These are phyloP conservation scores for Tachina fera DNA, from an alignment of 2,888 invertebrate genomes.

Conservation along the genomic window DNA sequence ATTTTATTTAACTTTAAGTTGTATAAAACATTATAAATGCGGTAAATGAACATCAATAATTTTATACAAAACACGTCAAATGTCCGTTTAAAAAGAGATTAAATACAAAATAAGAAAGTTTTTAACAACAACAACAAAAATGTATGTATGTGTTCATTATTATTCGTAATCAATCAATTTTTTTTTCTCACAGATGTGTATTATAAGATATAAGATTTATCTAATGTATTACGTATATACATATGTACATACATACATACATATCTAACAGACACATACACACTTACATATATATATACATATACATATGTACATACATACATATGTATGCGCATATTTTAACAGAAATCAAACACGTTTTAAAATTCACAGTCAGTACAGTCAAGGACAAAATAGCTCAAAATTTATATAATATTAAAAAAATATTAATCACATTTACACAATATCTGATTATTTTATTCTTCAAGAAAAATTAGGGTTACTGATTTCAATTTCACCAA, in stretches of 20 bases:
- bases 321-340: no score
- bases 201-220: background rate
- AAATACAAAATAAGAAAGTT: slow-evolving; percentile 42
- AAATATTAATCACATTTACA: no score
- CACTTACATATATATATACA: no score
- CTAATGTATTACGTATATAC: no score
- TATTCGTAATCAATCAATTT: slow-evolving; percentile 8
- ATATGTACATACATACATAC: no score
- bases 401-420: no score
- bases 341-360: slow-evolving; percentile 33
- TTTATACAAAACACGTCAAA: slow-evolving; percentile 6
- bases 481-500: no score
- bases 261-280: no score
- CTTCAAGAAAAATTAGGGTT: no score
- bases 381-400: no score
- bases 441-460: no score
- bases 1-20: background rate
- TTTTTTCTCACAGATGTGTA: slow-evolving; percentile 1
- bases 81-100: slow-evolving; percentile 7
- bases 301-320: no score
- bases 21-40: background rate
- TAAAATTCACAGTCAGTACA: slow-evolving; percentile 15
- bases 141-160: background rate
- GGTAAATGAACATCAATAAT: background rate
- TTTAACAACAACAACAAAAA: slow-evolving; percentile 4